Conservation (phyloP, 2,797 vertebrate genomes). For the Mormyrus hasselquistii region DNA sequence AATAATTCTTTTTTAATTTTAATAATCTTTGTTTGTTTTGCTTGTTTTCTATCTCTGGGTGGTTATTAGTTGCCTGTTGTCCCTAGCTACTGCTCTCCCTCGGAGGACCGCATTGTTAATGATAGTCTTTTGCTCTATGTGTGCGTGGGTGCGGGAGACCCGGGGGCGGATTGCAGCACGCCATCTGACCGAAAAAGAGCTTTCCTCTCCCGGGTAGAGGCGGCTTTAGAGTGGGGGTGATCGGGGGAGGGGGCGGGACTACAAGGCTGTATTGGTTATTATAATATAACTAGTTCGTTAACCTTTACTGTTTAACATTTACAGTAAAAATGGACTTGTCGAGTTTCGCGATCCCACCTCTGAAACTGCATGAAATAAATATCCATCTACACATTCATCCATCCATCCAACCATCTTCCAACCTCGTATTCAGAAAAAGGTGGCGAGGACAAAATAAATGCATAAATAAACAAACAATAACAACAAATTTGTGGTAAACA, state of each 20-base stretch:
- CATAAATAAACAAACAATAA: background rate
- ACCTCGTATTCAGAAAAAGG: background rate
- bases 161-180: constrained; percentile 76
- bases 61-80: background rate
- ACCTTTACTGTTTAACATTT: background rate
- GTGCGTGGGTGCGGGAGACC: constrained; percentile 79
- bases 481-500: background rate
- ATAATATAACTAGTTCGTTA: constrained; percentile 10
- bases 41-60: constrained; percentile 8
- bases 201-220: constrained; percentile 73
- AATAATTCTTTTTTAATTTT: background rate
- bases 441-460: background rate
- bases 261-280: background rate
- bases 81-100: constrained; percentile 55
- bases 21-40: background rate
- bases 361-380: background rate
- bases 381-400: background rate
- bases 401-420: background rate
- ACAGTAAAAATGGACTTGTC: background rate
- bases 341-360: background rate
- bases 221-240: constrained; percentile 54
- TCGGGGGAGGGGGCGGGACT: constrained; percentile 53
- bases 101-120: constrained; percentile 70
- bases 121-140: constrained; percentile 70
- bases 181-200: constrained; percentile 79